Base-by-base conservation (phyloP, 2,797 vertebrate species). In the Heterohyrax brucei region DNA sequence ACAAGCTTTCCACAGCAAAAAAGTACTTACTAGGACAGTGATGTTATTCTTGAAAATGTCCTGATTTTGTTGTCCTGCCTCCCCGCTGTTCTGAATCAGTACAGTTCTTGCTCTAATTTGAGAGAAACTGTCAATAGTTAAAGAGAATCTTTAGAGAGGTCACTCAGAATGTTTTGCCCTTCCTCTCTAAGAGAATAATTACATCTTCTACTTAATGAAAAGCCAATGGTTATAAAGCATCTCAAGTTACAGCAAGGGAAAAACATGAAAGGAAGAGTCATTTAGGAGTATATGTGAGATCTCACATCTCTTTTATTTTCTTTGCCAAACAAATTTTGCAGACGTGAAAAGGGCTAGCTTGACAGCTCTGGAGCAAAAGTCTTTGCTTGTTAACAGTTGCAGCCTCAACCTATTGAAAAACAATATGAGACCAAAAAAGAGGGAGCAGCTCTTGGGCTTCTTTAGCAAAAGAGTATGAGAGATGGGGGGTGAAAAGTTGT, bases 181-280 rank as follows among this genome's bases (percentile, higher is more conserved):
- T 89, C 62, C 13, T 85, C 39, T 85, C 48, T 70, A 79, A 89
- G 66, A 73, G 46, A 96, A 89, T 64, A 91, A 93, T 91, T 96
- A 82, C 62, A 92, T 95, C 96, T 96, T 96, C 85, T 87, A 85
- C 83, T 94, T 95, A 97, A 92, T 84, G 82, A 92, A 96, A 90
- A 80, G 30, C n/a, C 93, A 91, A 28, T 86, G 48, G 28, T 87
- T 97, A 72, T 92, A 97, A 96, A 95, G 16, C 66, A 93, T 91
- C 56, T 96, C 84, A 87, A 96, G 77, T 93, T 91, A 93, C 68
- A 94, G 56, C 77, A 82, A 95, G 48, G 44, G 79, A 90, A 89
- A 85, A 85, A 84, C 26, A 85, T 95, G 80, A 95, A 95, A 97
- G 61, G 64, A 79, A 94, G 66, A 91, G 39, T 50, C 77, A 73